Evolutionary conservation across 2,888 invertebrate species (phyloP), one percentile per base, ranked within the genome.

Genomic region (Pimpla rufipes): DNA sequence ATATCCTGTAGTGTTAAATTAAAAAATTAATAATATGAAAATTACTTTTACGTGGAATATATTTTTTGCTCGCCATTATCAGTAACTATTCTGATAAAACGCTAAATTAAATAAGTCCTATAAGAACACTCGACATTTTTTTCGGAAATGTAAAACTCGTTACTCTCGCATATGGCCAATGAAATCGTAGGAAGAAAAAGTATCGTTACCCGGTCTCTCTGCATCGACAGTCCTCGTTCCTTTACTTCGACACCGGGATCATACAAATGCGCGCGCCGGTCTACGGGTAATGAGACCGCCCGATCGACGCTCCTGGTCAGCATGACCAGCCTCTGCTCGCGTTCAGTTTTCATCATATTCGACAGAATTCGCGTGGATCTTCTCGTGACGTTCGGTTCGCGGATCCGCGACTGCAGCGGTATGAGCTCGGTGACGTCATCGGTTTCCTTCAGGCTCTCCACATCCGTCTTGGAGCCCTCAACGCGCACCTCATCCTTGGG

Each of bases 271-370:
- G 47, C 83, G 75, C 90, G 92, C 55, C 88, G 88, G 78, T 92
- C 93, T 2, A 89, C 76, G 11, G 93, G 93, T 55, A 93, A 81
- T 6, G 93, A 93, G 11, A 88, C 90, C 11, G 93, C 92, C 85
- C 93, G 89, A 73, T 91, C 90, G 40, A 88, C 84, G 55, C 83
- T 88, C 82, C 90, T 89, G 4, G 86, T 85, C 10, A 89, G 66
- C 52, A 83, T 71, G 37, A 85, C 77, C 57, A 88, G 78, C 76
- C 86, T 89, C 64, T 89, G 87, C 1, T 90, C 89, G 0, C 88
- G 85, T 37, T 90, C 91, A 37, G 81, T 82, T 85, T 91, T 92
- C 67, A 86, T 79, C 42, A 83, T 59, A 18, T 86, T 87, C 21
- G 87, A 79, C 52, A 88, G 85, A 29, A 92, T 89, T 55, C 92